Evolutionary conservation across 1,140 invertebrate genomes (phyloP), one percentile per base, ranked within the genome.

Genomic region (Manduca sexta): DNA sequence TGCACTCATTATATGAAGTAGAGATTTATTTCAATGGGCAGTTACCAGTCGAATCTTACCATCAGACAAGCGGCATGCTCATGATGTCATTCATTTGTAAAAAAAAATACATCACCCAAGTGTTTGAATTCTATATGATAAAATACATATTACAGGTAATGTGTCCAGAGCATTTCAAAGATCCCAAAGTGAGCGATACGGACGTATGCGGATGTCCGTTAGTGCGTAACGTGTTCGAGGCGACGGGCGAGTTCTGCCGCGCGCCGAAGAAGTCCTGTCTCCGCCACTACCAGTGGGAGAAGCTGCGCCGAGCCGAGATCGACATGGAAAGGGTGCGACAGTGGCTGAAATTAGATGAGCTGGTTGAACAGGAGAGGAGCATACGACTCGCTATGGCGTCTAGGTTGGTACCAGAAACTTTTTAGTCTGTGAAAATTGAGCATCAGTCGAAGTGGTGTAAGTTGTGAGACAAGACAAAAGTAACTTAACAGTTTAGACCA

Each of bases 151-250:
- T 21, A 3, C 45, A 87, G 85, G 85, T 99, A 1, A 88, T 99
- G 15, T 99, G 98, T 84, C 97, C 98, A 0, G 98, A 99, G 71
- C 98, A 99, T 78, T 96, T 93, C 52, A 99, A 99, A 87, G 97
- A 99, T 72, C 93, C 95, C 0, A 97, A 98, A 88, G 92, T 98
- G 21, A 90, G 86, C 45, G 93, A 93, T 56, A 88, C 88, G 7
- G 93, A 95, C 67, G 93, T 98, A 0, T 99, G 97, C 79, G 97
- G 97, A 0, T 97, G 94, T 84, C 97, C 97, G 0, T 72, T 98
- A 0, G 92, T 96, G 0, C 90, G 90, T 10, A 92, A 96, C 65
- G 91, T 96, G 0, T 96, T 96, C 73, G 90, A 92, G 51, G 85
- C 88, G 0, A 95, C 93, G 0, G 93, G 81, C 0, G 81, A 87